Conservation (phyloP, 2,888 invertebrate species). For the Octodonta nipae region DNA sequence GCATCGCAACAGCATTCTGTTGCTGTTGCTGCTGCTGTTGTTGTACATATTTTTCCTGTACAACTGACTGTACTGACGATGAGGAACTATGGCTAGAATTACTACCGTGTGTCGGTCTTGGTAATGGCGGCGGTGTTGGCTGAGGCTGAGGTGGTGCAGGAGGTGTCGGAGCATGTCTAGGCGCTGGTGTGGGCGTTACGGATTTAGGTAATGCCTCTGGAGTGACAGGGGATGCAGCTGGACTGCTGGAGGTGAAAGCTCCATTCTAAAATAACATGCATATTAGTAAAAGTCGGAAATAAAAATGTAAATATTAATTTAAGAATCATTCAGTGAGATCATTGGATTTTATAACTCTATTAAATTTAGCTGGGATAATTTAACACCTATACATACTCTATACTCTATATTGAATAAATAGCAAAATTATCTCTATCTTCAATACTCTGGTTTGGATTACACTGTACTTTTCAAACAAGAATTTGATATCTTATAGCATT, state of each 20-base stretch:
- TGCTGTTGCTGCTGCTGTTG: constrained; percentile 28
- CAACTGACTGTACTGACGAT: constrained; percentile 1
- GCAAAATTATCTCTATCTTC: too few relatives aligned
- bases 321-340: too few relatives aligned
- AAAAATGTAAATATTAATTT: too few relatives aligned
- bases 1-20: constrained; percentile 58
- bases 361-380: too few relatives aligned
- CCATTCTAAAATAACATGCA: constrained; percentile 29
- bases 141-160: constrained; percentile 38
- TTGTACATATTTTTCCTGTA: constrained; percentile 11
- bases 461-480: too few relatives aligned
- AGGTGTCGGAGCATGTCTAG: constrained; percentile 40
- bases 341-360: too few relatives aligned
- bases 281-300: too few relatives aligned
- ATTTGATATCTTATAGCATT: too few relatives aligned
- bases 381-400: too few relatives aligned
- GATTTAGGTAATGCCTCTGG: constrained; percentile 40
- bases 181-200: constrained; percentile 39
- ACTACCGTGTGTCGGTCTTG: constrained; percentile 26
- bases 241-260: constrained; percentile 34
- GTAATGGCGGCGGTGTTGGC: constrained; percentile 40
- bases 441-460: too few relatives aligned
- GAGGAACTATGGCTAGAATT: neutral
- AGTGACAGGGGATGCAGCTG: constrained; percentile 42
- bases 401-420: too few relatives aligned